Evolutionary conservation across 2,797 vertebrate genomes (phyloP), one percentile per base, ranked within the genome.

Genomic region (Odontamblyopus lacepedii): DNA sequence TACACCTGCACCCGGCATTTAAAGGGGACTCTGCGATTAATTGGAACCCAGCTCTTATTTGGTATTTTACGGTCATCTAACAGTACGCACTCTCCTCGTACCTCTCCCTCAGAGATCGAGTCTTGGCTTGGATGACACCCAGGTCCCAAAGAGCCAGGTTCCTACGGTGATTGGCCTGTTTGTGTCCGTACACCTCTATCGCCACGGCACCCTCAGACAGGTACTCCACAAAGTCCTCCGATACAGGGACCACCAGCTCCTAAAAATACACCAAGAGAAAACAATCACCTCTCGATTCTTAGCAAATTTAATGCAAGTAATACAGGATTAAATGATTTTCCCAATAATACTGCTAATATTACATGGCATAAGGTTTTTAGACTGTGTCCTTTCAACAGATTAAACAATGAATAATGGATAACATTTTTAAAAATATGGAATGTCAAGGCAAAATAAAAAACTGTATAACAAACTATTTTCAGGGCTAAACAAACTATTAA

Each of bases 71-170:
- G 23, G 23, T 23, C 23, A 15, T 55, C n/a, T 23, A n/a, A 19
- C 51, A 15, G 7, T 26, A n/a, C 38, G 72, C 53, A 23, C 57
- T 30, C 23, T 44, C 5, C 51, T 69, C 2, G 15, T 57, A 98
- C 98, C 97, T 96, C 87, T 99, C 97, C 60, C 96, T 94, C 64
- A 99, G 96, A 61, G 96, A 96, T 19, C 97, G 93, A 30, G 97
- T 98, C 91, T 99, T 99, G 81, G 96, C 97, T 81, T 99, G 98
- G 61, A 98, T 98, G 67, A 98, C 97, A 65, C 96, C 97, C 67
- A 98, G 83, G 88, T 99, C 98, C 98, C 98, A 99, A 56, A 98
- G 88, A 0, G 97, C 95, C 69, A 96, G 93, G 83, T 96, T 98
- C 86, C 92, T 95, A 67, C 95, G 94, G 61, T 96, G 95, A 57